Evolutionary conservation across 2,888 invertebrate species (phyloP).

Genomic region (Seira ritae): DNA sequence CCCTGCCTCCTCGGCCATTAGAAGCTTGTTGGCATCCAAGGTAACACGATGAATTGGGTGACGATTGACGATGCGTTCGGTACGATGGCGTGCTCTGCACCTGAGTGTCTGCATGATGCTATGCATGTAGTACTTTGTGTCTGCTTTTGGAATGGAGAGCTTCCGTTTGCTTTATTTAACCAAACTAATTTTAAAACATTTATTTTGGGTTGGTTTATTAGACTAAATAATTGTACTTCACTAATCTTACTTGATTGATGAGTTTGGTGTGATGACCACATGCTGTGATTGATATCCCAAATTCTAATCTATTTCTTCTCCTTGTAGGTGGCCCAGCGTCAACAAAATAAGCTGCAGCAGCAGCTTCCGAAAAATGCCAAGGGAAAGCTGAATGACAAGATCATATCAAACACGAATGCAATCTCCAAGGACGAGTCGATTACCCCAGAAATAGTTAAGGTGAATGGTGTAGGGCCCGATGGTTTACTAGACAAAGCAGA

Average conservation of each 20-base stretch:
- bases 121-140: too few relatives aligned
- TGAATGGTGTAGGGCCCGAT: constrained; percentile 74
- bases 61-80: background rate
- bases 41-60: constrained; percentile 56
- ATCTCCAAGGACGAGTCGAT: constrained; percentile 27
- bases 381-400: constrained; percentile 37
- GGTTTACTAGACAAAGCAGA: constrained; percentile 75
- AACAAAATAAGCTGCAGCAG: constrained; percentile 80
- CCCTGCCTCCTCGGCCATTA: constrained; percentile 72
- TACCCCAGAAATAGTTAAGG: constrained; percentile 49
- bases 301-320: too few relatives aligned
- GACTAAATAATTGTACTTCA: background rate
- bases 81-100: background rate
- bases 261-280: background rate
- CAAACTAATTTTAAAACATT: too few relatives aligned
- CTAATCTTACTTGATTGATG: background rate
- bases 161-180: too few relatives aligned
- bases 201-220: too few relatives aligned
- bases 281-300: too few relatives aligned
- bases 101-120: constrained; percentile 3
- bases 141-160: background rate
- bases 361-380: constrained; percentile 52
- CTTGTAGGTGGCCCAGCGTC: constrained; percentile 82
- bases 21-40: constrained; percentile 73
- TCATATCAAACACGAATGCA: constrained; percentile 2